phyloP scores from a whole-genome alignment of 35 echinoderm and acorn worm species.

The Ptychodera flava region DNA sequence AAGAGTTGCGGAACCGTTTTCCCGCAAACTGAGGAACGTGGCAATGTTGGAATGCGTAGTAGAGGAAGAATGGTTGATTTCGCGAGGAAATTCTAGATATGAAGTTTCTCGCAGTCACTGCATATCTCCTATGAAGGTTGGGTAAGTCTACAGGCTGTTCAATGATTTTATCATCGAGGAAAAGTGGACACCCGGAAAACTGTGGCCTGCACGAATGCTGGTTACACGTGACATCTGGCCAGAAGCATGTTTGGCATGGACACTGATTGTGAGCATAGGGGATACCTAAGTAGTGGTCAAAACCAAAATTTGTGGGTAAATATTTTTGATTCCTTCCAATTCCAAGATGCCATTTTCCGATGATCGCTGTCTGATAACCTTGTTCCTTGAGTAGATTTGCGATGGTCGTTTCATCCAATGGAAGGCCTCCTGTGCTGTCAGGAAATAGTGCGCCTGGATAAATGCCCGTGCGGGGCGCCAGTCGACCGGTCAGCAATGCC shows the following conservation, averaged over 20 bases:
- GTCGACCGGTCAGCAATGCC: constrained; percentile 13
- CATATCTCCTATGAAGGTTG: not conserved
- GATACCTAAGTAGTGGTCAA: constrained; percentile 28
- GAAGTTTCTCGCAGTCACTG: not conserved
- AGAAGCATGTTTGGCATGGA: constrained; percentile 18
- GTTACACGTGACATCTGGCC: constrained; percentile 10
- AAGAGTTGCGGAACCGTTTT: not conserved
- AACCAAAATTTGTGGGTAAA: constrained; percentile 32
- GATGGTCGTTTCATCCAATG: constrained; percentile 38
- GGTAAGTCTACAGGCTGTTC: constrained; percentile 22
- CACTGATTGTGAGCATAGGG: constrained; percentile 19
- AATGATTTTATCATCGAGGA: not conserved
- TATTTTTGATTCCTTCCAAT: constrained; percentile 21
- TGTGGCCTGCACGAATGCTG: not conserved
- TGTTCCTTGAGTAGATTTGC: constrained; percentile 28
- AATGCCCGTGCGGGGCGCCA: not conserved
- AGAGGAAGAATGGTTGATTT: constrained; percentile 23
- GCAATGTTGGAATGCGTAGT: constrained; percentile 14
- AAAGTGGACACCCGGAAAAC: not conserved
- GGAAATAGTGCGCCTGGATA: constrained; percentile 1
- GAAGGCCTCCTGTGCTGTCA: constrained; percentile 17
- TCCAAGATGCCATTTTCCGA: constrained; percentile 55
- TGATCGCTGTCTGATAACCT: constrained; percentile 37
- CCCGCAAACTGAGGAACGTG: constrained; percentile 20
- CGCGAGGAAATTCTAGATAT: not conserved